Evolutionary conservation across 1,140 invertebrate genomes (phyloP).

Genomic region (Artemia franciscana): DNA sequence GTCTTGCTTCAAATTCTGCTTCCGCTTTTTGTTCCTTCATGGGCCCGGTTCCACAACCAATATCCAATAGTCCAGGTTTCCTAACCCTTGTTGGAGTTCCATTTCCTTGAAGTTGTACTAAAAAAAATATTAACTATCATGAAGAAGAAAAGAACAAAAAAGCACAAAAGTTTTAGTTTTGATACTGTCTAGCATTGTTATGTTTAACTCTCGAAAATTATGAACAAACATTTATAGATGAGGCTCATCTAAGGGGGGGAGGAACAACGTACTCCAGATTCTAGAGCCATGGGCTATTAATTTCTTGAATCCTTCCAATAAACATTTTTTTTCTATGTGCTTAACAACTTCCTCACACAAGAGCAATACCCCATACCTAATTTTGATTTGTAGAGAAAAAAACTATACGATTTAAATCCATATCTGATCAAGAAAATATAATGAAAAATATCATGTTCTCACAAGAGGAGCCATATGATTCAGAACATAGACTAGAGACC

Average conservation of each 20-base stretch:
- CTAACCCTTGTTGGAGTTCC: slow-evolving; percentile 9
- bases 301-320: background rate
- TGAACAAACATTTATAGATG: background rate
- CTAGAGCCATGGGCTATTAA: background rate
- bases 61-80: slow-evolving; percentile 4
- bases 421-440: too few species aligned
- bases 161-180: background rate
- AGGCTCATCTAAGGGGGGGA: background rate
- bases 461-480: too few species aligned
- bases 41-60: slow-evolving; percentile 14
- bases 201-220: background rate
- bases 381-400: too few species aligned
- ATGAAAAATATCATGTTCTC: too few species aligned
- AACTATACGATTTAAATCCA: too few species aligned
- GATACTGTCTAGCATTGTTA: background rate
- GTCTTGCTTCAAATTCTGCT: slow-evolving; percentile 38
- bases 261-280: background rate
- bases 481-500: too few species aligned
- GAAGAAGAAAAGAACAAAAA: background rate
- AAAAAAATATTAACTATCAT: background rate
- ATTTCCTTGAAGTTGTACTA: slow-evolving; percentile 9
- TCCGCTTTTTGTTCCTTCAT: slow-evolving; percentile 17
- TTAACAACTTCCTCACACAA: background rate
- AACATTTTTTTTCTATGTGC: background rate
- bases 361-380: too few species aligned